These are phyloP conservation scores for Triplophysa siluroides DNA, from an alignment of 2,113 vertebrate species.

Conservation along the genomic window DNA sequence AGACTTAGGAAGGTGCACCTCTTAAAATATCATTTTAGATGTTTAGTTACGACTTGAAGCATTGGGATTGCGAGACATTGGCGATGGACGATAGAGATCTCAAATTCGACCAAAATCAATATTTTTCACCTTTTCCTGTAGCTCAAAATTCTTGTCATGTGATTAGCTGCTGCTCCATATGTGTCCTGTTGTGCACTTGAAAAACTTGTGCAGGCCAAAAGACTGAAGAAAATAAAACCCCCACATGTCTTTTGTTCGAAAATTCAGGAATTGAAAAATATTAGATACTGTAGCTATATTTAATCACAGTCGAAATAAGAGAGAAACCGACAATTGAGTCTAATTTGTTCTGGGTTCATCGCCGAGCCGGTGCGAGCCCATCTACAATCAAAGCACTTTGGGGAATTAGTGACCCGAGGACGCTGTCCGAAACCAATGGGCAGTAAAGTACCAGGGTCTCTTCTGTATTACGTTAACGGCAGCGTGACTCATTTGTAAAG, in stretches of 20 bases:
- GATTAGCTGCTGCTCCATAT: too few species aligned
- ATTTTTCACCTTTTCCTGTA: too few species aligned
- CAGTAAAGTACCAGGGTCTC: slow-evolving; percentile 49
- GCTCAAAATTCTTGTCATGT: too few species aligned
- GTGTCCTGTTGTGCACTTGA: too few species aligned
- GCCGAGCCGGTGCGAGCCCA: slow-evolving; percentile 28
- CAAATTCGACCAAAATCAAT: too few species aligned
- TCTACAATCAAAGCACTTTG: slow-evolving; percentile 46
- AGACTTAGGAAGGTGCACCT: too few species aligned
- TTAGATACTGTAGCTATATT: not conserved
- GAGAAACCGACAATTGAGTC: slow-evolving; percentile 8
- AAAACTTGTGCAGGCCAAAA: too few species aligned
- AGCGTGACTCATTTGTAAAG: slow-evolving; percentile 60
- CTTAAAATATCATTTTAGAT: too few species aligned
- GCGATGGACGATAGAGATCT: too few species aligned
- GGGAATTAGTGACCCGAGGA: slow-evolving; percentile 57
- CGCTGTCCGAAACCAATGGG: slow-evolving; percentile 49
- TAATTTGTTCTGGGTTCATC: slow-evolving; percentile 35
- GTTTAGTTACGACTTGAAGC: too few species aligned
- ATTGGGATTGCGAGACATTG: too few species aligned
- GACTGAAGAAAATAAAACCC: too few species aligned
- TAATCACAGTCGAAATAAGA: slow-evolving; percentile 8
- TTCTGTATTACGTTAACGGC: slow-evolving; percentile 64
- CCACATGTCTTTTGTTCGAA: not conserved
- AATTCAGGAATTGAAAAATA: not conserved